These are phyloP conservation scores for Elgonia sp. DNA, from an alignment of 2,888 invertebrate genomes.

Conservation along the genomic window DNA sequence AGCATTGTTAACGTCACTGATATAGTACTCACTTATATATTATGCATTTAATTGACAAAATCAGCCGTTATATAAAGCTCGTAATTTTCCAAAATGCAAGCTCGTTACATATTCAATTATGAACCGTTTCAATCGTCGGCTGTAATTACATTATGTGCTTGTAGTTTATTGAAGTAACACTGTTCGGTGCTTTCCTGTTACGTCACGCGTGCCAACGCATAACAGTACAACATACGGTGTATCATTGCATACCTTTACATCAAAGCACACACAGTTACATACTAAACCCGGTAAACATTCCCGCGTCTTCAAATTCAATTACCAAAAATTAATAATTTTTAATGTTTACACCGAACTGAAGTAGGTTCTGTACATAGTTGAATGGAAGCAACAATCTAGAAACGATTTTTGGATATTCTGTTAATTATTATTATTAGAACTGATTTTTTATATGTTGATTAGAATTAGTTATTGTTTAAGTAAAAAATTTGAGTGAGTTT, in stretches of 20 bases:
- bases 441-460: no score
- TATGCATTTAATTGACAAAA: slow-evolving; percentile 58
- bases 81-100: slow-evolving; percentile 61
- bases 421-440: no score
- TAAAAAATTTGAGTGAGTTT: no score
- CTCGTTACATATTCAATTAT: slow-evolving; percentile 70
- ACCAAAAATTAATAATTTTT: slow-evolving; percentile 16
- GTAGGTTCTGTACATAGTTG: background rate
- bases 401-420: no score
- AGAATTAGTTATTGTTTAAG: no score
- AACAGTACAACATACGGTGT: slow-evolving; percentile 84
- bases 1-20: slow-evolving; percentile 27
- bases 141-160: slow-evolving; percentile 73
- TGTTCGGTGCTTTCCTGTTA: slow-evolving; percentile 84
- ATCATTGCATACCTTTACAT: slow-evolving; percentile 71
- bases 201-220: slow-evolving; percentile 85
- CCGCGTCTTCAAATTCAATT: slow-evolving; percentile 26
- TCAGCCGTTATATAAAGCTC: slow-evolving; percentile 61
- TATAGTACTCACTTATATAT: slow-evolving; percentile 43
- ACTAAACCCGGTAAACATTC: slow-evolving; percentile 36
- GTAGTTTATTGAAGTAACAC: slow-evolving; percentile 79
- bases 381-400: no score
- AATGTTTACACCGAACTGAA: no score
- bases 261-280: slow-evolving; percentile 53
- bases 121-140: slow-evolving; percentile 62